Percentiles rank a stretch among this genome's conserved stretches.
phyloP scores from a whole-genome alignment of 2,113 vertebrate genomes.

The Gorilla gorilla region DNA sequence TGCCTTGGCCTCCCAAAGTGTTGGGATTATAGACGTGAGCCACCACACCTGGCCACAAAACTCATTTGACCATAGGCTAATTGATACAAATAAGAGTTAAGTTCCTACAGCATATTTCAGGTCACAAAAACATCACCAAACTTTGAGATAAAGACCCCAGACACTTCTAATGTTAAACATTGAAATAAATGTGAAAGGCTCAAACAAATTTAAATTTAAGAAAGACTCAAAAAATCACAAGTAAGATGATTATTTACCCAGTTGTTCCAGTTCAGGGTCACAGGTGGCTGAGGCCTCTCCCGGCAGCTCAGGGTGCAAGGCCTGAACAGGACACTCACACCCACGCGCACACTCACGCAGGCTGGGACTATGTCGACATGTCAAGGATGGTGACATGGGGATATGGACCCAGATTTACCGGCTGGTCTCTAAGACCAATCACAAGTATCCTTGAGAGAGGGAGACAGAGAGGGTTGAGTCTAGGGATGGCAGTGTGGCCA shows the following conservation, averaged over 20 bases:
- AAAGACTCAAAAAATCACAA: background rate
- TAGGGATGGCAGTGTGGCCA: fast-evolving
- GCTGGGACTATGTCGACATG: background rate
- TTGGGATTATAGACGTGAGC: no score
- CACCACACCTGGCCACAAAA: background rate
- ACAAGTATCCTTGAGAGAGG: background rate
- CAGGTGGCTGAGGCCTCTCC: background rate
- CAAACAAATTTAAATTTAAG: background rate
- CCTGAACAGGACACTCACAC: background rate
- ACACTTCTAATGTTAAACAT: background rate
- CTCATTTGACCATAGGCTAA: background rate
- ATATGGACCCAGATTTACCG: fast-evolving
- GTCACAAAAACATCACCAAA: background rate
- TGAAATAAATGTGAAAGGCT: background rate
- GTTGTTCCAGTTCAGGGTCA: background rate
- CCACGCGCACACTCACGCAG: background rate
- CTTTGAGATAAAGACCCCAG: background rate
- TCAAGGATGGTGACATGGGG: background rate
- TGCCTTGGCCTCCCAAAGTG: no score
- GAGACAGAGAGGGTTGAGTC: background rate
- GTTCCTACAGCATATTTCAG: background rate
- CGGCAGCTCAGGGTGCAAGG: background rate
- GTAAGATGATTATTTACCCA: background rate
- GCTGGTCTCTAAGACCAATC: background rate
- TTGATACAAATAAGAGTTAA: background rate